Base-by-base conservation (phyloP, 2,888 invertebrate species). In the Pegoplata infirma region DNA sequence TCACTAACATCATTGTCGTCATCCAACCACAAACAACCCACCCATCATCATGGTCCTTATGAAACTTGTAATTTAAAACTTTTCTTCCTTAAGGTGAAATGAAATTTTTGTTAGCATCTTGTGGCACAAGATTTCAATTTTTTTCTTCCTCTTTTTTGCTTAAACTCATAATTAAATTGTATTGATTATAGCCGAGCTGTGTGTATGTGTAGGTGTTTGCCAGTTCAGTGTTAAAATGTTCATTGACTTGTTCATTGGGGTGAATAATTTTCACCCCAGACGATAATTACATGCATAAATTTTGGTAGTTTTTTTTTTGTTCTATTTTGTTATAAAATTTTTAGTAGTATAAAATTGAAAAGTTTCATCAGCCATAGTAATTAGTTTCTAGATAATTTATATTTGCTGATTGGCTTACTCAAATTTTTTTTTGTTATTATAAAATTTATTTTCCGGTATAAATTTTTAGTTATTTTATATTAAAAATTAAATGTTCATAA, bases 131-230 rank as follows among this genome's bases (percentile, higher is more conserved):
- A n/a, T n/a, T 51, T 17, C 28, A 28, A 2, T 32, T 32, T 32
- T 32, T 40, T 4, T 12, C 25, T 25, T 25, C 25, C 25, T n/a
- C 1, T 0, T 40, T 25, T 40, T 40, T n/a, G 2, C 36, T n/a
- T 59, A 59, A 44, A 55, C 1, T 23, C n/a, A 17, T 68, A 56
- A 61, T 61, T 55, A 75, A 63, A 68, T 67, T 74, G 17, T 49
- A 47, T 61, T 49, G 61, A 68, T 67, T 71, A 51, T 14, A 14
- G n/a, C 36, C 12, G 36, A 40, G n/a, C 5, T 40, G 10, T 40
- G 12, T 40, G n/a, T 12, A 4, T 40, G 3, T 5, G 25, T 5
- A 25, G 6, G 6, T 25, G 4, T 40, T 40, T n/a, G n/a, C 3
- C 10, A 32, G 32, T 10, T 2, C 2, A 8, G 8, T 32, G 8